These are phyloP conservation scores for Amphipoea lucens DNA, from an alignment of 2,888 invertebrate genomes.

Conservation along the genomic window DNA sequence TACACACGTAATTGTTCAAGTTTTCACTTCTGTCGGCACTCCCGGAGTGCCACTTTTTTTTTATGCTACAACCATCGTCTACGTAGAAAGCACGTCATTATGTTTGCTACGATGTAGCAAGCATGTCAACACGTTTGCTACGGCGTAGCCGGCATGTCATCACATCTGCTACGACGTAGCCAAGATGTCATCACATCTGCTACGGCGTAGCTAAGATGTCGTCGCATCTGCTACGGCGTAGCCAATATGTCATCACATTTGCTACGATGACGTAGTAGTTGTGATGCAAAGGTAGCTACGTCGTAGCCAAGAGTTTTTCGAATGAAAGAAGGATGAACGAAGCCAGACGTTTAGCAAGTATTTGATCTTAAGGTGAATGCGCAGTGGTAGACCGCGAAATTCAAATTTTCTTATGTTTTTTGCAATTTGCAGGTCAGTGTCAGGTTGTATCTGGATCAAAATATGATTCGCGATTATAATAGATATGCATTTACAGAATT, in stretches of 20 bases:
- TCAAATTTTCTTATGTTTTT: too few species aligned
- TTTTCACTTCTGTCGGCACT: too few species aligned
- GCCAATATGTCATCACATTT: background rate
- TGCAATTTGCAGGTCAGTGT: too few species aligned
- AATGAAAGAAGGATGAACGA: background rate
- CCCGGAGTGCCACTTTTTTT: too few species aligned
- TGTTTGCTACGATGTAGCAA: background rate
- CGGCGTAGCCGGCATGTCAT: background rate
- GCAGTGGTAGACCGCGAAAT: too few species aligned
- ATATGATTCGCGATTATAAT: too few species aligned
- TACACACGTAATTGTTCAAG: too few species aligned
- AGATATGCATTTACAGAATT: too few species aligned
- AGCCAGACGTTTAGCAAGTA: background rate
- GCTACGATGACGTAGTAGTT: background rate
- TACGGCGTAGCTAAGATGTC: background rate
- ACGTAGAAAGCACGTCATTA: background rate
- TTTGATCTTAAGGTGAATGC: background rate
- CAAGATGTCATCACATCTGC: fast-evolving
- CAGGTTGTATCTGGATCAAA: too few species aligned
- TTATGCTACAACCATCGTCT: too few species aligned
- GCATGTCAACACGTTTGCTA: background rate
- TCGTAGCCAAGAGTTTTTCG: background rate
- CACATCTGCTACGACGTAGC: background rate
- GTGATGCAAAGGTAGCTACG: too few species aligned
- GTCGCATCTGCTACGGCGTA: background rate